Conservation (phyloP, 2,888 invertebrate genomes). For the Eutolmus rufibarbis region DNA sequence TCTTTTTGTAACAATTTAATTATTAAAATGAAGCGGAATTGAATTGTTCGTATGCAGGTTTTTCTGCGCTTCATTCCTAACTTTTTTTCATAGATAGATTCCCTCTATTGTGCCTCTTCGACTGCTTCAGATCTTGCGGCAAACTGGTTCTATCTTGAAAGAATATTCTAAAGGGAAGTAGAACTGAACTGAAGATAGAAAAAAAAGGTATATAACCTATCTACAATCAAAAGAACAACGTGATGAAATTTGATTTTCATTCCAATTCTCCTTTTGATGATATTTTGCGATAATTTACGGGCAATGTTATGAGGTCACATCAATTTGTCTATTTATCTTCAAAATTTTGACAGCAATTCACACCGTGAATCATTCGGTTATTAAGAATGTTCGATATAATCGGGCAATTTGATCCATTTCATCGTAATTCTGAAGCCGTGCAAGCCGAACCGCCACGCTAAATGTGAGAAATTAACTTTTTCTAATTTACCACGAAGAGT, state of each 20-base stretch:
- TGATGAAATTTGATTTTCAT: not conserved
- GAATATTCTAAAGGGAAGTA: not conserved
- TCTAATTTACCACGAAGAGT: not conserved
- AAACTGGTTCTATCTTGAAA: not conserved
- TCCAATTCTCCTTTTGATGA: not conserved
- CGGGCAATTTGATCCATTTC: not conserved
- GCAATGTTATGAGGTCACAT: not conserved
- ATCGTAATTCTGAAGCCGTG: not conserved
- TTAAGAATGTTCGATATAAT: not conserved
- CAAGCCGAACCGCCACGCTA: not conserved
- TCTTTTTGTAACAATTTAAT: not conserved
- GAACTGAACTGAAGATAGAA: not conserved
- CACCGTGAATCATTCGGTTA: not conserved
- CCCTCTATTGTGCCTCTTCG: not conserved
- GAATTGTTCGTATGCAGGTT: not conserved
- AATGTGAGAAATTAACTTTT: conserved; percentile 5
- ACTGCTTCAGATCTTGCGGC: not conserved
- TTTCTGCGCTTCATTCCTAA: not conserved
- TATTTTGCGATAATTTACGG: not conserved
- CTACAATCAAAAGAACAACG: not conserved
- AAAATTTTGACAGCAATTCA: conserved; percentile 18
- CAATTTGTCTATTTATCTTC: conserved; percentile 23
- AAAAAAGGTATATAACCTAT: not conserved
- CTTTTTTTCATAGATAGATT: not conserved
- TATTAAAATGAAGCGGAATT: not conserved